Conservation (phyloP, 2,797 vertebrate genomes). For the Ptychobarbus kaznakovi region DNA sequence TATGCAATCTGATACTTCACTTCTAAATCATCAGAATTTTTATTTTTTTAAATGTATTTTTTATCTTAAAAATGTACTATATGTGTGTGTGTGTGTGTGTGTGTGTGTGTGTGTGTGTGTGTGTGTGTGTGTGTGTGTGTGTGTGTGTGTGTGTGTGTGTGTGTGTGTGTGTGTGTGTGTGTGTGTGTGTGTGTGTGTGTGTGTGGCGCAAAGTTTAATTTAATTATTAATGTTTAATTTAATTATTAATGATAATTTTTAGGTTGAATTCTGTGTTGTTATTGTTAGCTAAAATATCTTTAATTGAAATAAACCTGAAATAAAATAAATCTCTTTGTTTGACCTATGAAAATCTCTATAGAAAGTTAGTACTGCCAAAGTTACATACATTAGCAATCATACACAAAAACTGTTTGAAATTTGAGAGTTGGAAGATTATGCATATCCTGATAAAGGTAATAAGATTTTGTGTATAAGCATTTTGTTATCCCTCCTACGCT, state of each 20-base stretch:
- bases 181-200: too few species aligned
- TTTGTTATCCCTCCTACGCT: constrained; percentile 11
- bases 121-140: too few species aligned
- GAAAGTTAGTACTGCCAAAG: neutral
- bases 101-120: too few species aligned
- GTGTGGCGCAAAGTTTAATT: too few species aligned
- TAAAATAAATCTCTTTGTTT: neutral
- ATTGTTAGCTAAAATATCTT: neutral
- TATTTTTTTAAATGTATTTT: neutral
- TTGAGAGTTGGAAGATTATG: neutral
- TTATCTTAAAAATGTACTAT: neutral
- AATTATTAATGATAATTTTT: neutral
- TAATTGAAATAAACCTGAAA: neutral
- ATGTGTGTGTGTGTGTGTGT: too few species aligned
- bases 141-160: too few species aligned
- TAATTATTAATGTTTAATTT: too few species aligned
- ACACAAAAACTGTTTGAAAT: neutral
- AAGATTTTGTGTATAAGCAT: constrained; percentile 1
- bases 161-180: too few species aligned
- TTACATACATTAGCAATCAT: neutral
- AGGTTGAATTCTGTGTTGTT: neutral
- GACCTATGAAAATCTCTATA: neutral
- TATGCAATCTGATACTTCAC: neutral
- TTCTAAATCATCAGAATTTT: neutral
- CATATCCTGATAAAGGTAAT: constrained; percentile 34